Evolutionary conservation across 92 coral and sea anemone species (phyloP).

Genomic region (Paramuricea clavata): DNA sequence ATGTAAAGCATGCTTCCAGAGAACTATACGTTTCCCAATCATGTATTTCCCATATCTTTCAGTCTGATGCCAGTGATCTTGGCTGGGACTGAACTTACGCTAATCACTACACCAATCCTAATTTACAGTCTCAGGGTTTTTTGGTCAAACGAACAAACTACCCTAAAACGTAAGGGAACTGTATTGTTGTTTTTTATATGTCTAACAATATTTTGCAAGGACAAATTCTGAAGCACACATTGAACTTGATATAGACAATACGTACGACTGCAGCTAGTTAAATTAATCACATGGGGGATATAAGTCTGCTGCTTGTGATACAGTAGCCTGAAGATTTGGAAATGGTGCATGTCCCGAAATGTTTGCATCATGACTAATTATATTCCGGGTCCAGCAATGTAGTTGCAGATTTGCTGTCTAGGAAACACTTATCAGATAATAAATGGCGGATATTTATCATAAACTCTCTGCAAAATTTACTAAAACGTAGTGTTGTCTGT

Average conservation of each 20-base stretch:
- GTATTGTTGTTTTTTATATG: conserved; percentile 58
- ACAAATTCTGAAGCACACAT: conserved; percentile 30
- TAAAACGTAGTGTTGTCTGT: conserved; percentile 30
- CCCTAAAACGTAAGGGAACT: too few species aligned
- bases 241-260: conserved; percentile 59
- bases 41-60: conserved; percentile 44
- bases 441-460: background rate
- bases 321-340: too few species aligned
- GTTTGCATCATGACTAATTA: background rate
- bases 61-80: conserved; percentile 65
- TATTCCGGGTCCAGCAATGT: background rate
- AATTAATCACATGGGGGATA: conserved; percentile 45
- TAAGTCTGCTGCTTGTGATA: conserved; percentile 39
- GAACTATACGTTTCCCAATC: conserved; percentile 51
- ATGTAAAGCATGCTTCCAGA: conserved; percentile 33
- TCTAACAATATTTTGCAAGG: conserved; percentile 31
- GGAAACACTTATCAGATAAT: background rate
- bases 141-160: conserved; percentile 41
- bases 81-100: conserved; percentile 67
- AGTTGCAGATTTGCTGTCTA: too few species aligned
- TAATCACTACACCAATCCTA: conserved; percentile 16
- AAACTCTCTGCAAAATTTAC: background rate
- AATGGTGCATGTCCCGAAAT: background rate
- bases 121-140: conserved; percentile 53
- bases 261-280: conserved; percentile 24